Conservation (phyloP, 2,888 invertebrate genomes). For the Margaritifera margaritifera region DNA sequence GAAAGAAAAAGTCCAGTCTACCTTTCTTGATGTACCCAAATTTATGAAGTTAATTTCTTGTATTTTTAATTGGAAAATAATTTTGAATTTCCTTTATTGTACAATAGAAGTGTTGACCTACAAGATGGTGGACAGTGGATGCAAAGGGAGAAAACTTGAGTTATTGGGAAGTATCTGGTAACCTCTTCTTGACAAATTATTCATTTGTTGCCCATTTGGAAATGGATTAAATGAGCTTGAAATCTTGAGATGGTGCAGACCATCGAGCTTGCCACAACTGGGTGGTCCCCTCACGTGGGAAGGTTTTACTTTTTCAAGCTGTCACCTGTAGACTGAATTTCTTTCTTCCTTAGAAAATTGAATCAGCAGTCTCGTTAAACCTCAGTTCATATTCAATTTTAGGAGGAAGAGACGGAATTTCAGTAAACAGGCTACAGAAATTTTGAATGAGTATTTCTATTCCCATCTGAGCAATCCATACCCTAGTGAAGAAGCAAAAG, state of each 20-base stretch:
- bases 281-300: not conserved
- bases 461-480: constrained; percentile 99
- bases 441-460: constrained; percentile 99
- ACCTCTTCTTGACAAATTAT: no score
- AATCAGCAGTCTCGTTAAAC: not conserved
- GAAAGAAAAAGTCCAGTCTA: no score
- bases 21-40: no score
- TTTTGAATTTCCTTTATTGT: no score
- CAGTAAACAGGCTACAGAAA: constrained; percentile 99
- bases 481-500: constrained; percentile 99
- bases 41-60: no score
- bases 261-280: not conserved
- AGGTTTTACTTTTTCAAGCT: not conserved
- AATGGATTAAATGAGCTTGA: not conserved
- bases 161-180: no score
- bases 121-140: no score
- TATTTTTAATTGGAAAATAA: no score
- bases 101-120: no score
- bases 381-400: constrained; percentile 38
- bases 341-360: constrained; percentile 3
- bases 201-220: no score
- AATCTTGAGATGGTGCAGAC: not conserved
- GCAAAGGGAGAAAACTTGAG: no score
- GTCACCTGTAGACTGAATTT: constrained; percentile 7
- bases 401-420: constrained; percentile 94